A percentile compares a stretch with the other conserved stretches of the same genome.
These are phyloP conservation scores for Papilio aristodemus DNA, from an alignment of 1,140 invertebrate genomes.

Conservation along the genomic window DNA sequence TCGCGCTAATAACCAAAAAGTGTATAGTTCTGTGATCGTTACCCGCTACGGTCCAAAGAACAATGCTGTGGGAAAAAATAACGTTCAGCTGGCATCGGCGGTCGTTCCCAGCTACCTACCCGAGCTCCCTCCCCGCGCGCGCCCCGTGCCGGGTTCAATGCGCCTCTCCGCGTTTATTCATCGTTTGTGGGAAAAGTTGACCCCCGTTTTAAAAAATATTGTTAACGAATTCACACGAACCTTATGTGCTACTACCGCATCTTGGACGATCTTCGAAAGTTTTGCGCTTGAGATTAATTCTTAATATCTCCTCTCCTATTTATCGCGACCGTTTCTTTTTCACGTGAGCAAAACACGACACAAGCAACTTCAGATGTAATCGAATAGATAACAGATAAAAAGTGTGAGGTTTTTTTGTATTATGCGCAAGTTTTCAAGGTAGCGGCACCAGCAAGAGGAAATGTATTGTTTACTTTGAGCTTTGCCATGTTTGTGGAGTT, in stretches of 20 bases:
- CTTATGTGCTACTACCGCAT: constrained; percentile 62
- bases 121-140: constrained; percentile 69
- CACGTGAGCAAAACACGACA: constrained; percentile 30
- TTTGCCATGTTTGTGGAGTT: constrained; percentile 71
- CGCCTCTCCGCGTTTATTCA: constrained; percentile 79
- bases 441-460: constrained; percentile 55
- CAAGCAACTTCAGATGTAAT: constrained; percentile 25
- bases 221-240: constrained; percentile 79
- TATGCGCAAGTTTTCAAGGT: constrained; percentile 59
- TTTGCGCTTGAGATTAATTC: constrained; percentile 34
- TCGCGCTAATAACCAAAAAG: constrained; percentile 51
- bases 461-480: constrained; percentile 66
- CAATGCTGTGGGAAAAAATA: constrained; percentile 81
- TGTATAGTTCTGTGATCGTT: constrained; percentile 57
- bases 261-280: constrained; percentile 51
- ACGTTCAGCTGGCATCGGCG: constrained; percentile 79
- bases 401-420: constrained; percentile 46
- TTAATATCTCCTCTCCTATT: constrained; percentile 23
- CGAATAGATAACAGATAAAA: constrained; percentile 32
- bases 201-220: constrained; percentile 77
- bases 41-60: constrained; percentile 75
- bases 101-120: constrained; percentile 79
- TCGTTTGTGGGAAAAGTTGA: constrained; percentile 80
- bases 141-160: constrained; percentile 77
- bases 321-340: constrained; percentile 30